Percentiles rank a stretch among this genome's conserved stretches.
Conservation (phyloP, 2,797 vertebrate genomes). For the Fistularia commersonii region DNA sequence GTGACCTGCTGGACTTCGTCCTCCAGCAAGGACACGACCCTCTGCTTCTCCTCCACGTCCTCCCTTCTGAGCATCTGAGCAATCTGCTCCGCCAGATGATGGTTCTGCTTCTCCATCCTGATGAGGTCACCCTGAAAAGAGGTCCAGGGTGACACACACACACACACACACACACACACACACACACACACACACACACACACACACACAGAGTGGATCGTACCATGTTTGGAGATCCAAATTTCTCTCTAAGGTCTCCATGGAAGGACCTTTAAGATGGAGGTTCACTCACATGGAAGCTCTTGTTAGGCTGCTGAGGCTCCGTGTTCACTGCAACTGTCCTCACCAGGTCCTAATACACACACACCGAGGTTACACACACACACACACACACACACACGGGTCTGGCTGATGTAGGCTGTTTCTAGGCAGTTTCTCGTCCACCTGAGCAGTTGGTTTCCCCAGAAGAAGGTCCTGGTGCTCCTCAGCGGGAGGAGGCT, state of each 20-base stretch:
- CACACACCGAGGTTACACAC: too few relatives aligned
- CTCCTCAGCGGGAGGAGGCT: too few relatives aligned
- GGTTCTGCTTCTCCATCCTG: constrained; percentile 71
- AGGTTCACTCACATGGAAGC: constrained; percentile 80
- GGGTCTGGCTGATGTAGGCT: too few relatives aligned
- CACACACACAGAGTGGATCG: background rate
- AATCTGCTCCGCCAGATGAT: constrained; percentile 66
- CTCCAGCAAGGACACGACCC: constrained; percentile 40
- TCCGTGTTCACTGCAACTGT: constrained; percentile 84
- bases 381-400: too few relatives aligned
- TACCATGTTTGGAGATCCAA: too few relatives aligned
- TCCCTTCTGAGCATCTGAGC: constrained; percentile 51
- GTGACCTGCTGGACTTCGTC: constrained; percentile 61
- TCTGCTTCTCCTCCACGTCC: constrained; percentile 37
- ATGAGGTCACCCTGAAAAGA: constrained; percentile 81
- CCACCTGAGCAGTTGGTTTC: too few relatives aligned
- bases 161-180: too few relatives aligned
- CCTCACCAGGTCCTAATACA: too few relatives aligned
- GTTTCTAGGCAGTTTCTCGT: too few relatives aligned
- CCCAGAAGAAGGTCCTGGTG: too few relatives aligned
- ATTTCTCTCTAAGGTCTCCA: too few relatives aligned
- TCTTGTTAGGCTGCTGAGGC: constrained; percentile 76
- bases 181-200: background rate
- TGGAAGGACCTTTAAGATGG: too few relatives aligned
- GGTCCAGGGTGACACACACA: background rate